Evolutionary conservation across 1,140 invertebrate species (phyloP).

Genomic region (Atta cephalotes): DNA sequence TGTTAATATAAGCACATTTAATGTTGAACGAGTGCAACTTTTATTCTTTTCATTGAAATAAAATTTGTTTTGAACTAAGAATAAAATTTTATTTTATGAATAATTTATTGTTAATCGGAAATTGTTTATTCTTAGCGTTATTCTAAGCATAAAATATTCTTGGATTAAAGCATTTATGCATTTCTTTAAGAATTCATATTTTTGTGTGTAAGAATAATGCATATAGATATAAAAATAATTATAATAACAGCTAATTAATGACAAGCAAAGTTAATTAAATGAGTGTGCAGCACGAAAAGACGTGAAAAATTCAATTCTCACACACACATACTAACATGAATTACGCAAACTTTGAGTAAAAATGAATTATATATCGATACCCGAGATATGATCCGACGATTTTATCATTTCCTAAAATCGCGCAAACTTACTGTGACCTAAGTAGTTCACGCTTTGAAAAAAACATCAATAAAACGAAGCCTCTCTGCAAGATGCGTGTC

Average conservation of each 20-base stretch:
- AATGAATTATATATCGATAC: constrained; percentile 55
- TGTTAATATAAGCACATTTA: no score
- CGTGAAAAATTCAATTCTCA: neutral
- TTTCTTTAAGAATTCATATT: no score
- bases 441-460: constrained; percentile 2
- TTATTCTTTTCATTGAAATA: no score
- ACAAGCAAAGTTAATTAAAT: neutral
- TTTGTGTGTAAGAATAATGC: neutral
- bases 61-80: no score
- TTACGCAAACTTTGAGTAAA: constrained; percentile 40
- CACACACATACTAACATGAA: neutral
- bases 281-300: neutral
- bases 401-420: constrained; percentile 34
- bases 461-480: constrained; percentile 46
- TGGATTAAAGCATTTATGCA: no score
- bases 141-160: no score
- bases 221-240: neutral
- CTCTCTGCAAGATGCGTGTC: constrained; percentile 11
- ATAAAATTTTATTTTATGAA: no score
- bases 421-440: constrained; percentile 29
- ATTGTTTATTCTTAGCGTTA: no score
- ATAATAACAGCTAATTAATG: neutral
- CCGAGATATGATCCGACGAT: constrained; percentile 29
- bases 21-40: no score
- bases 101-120: no score